Evolutionary conservation across 2,888 invertebrate species (phyloP).

Genomic region (Caenorhabditis sp.): DNA sequence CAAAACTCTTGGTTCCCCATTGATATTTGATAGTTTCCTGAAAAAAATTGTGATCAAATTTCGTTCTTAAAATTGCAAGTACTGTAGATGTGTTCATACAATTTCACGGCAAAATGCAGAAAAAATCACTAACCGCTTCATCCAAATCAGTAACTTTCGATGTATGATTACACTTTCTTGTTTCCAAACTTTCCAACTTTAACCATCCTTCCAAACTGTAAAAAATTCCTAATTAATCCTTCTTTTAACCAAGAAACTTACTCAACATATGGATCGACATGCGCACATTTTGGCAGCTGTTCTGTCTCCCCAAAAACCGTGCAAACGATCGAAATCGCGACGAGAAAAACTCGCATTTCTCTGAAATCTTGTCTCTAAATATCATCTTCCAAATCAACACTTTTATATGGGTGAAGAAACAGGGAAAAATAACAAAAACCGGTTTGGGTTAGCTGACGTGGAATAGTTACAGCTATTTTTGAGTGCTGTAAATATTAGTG

Average conservation of each 20-base stretch:
- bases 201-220: conserved; percentile 34
- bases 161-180: conserved; percentile 36
- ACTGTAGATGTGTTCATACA: too few species aligned
- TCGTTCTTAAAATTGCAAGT: too few species aligned
- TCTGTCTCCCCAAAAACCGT: background rate
- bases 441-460: background rate
- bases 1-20: conserved; percentile 83
- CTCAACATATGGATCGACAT: conserved; percentile 51
- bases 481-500: background rate
- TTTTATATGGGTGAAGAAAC: background rate
- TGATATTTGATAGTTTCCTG: conserved; percentile 39
- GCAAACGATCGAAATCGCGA: conserved; percentile 8
- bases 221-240: background rate
- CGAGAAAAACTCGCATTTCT: conserved; percentile 15
- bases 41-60: background rate
- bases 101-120: too few species aligned
- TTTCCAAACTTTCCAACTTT: conserved; percentile 10
- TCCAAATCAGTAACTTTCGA: conserved; percentile 14
- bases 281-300: conserved; percentile 51
- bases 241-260: conserved; percentile 14
- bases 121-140: conserved; percentile 19
- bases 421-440: background rate
- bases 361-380: conserved; percentile 5
- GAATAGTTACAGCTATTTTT: background rate
- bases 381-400: background rate